A percentile compares a stretch with the other conserved stretches of the same genome.
phyloP scores from a whole-genome alignment of 2,888 invertebrate species.

The Cheilosia urbana region DNA sequence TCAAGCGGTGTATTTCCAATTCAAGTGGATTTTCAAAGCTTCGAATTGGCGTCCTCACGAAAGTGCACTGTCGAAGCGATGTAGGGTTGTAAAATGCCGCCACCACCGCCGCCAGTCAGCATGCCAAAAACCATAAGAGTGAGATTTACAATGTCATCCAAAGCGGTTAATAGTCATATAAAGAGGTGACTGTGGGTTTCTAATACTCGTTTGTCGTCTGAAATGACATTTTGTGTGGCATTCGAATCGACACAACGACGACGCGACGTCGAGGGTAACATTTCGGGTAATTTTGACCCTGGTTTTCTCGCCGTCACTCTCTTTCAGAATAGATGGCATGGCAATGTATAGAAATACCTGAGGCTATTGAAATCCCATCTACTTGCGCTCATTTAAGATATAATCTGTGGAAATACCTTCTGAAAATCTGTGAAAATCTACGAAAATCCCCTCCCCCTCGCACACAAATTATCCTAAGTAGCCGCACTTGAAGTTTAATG shows the following conservation, averaged over 20 bases:
- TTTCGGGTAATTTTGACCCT: constrained; percentile 23
- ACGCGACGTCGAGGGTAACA: constrained; percentile 2
- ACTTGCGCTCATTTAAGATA: constrained; percentile 46
- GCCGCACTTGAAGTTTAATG: constrained; percentile 62
- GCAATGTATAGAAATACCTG: constrained; percentile 40
- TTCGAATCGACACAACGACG: constrained; percentile 43
- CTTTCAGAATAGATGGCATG: background rate
- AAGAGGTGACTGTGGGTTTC: constrained; percentile 45
- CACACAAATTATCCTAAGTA: constrained; percentile 66
- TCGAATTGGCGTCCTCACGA: constrained; percentile 37
- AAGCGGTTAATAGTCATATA: constrained; percentile 53
- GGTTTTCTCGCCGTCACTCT: background rate
- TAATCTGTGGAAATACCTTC: constrained; percentile 37
- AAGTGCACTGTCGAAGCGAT: constrained; percentile 28
- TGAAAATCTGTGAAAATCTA: constrained; percentile 38
- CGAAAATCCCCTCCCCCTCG: constrained; percentile 42
- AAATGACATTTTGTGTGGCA: constrained; percentile 43
- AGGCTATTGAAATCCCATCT: constrained; percentile 68
- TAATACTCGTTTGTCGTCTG: constrained; percentile 25
- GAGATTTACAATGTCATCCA: constrained; percentile 65
- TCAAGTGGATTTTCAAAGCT: constrained; percentile 18
- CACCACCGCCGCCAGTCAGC: constrained; percentile 30
- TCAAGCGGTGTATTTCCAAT: constrained; percentile 37
- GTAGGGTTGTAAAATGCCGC: constrained; percentile 21
- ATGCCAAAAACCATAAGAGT: constrained; percentile 65